Evolutionary conservation across 2,797 vertebrate genomes (phyloP), one percentile per base, ranked within the genome.

Genomic region (Sardinella longiceps): DNA sequence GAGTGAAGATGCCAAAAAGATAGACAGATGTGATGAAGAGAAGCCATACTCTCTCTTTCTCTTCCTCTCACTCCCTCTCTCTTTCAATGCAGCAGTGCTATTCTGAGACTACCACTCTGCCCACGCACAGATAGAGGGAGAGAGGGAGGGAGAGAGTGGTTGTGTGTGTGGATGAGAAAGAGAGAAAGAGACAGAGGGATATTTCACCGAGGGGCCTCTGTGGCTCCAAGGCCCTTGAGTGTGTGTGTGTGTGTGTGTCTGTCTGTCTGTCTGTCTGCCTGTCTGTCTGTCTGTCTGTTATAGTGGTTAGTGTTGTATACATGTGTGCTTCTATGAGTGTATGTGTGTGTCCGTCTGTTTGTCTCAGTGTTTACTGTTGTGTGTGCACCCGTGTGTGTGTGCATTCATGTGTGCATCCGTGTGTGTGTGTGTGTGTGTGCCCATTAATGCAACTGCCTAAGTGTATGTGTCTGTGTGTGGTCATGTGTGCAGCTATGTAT

Each of bases 61-160:
- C 14, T 48, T 48, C 0, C 20, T 74, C 25, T 80, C 60, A 83
- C 60, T 63, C 33, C 77, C 77, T n/a, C n/a, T 83, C 43, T 91
- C 74, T 87, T 88, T 87, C 87, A 86, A 58, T 90, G 89, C 90
- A 90, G 90, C 91, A 91, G 85, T 87, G 91, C 88, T 93, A 90
- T 93, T 92, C 90, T 90, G 85, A 92, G 91, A 89, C 90, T 90
- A 90, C 90, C 66, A 83, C 88, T 90, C 88, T 89, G 86, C 92
- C 93, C 93, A 94, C 93, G 85, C 92, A 66, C 86, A 66, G 86
- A 87, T 86, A 82, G 86, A 88, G 46, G 43, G 86, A 86, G 86
- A 86, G 83, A 33, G 82, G 83, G 63, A 56, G 83, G 39, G 82
- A 85, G 81, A 46, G 83, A 23, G 56, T 28, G 83, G 45, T 48